Evolutionary conservation across 2,113 vertebrate species (phyloP).

Genomic region (Larimichthys polyactis): DNA sequence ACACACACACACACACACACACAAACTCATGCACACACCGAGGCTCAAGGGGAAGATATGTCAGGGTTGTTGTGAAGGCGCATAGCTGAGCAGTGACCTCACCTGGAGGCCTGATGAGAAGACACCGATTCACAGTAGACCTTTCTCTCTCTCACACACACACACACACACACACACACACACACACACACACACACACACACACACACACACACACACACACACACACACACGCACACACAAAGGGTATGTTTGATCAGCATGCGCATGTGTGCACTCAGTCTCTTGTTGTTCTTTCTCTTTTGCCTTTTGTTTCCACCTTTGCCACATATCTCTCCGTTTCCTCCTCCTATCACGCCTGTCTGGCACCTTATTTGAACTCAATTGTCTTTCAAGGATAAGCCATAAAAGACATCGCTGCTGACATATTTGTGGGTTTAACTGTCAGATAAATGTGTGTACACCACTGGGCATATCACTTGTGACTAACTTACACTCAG

Average conservation of each 20-base stretch:
- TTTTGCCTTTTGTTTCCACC: conserved; percentile 14
- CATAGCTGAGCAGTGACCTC: conserved; percentile 78
- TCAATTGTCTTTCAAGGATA: conserved; percentile 6
- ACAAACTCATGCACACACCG: neutral
- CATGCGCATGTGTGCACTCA: neutral
- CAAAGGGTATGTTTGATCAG: neutral
- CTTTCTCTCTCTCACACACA: neutral
- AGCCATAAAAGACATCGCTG: neutral
- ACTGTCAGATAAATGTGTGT: conserved; percentile 26
- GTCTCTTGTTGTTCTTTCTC: neutral
- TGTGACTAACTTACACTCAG: conserved; percentile 24
- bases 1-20: neutral
- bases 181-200: too few species aligned
- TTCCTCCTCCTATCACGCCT: conserved; percentile 7
- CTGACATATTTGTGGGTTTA: neutral
- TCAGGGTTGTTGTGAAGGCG: conserved; percentile 63
- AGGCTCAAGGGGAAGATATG: conserved; percentile 58
- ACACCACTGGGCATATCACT: neutral
- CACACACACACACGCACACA: conserved; percentile 3
- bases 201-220: too few species aligned
- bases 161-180: neutral
- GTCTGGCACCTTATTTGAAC: conserved; percentile 25
- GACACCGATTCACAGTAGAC: conserved; percentile 51
- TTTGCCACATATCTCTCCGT: conserved; percentile 1
- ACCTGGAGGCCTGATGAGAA: conserved; percentile 60